Evolutionary conservation across 2,113 vertebrate species (phyloP).

Genomic region (Corythaeola cristata): DNA sequence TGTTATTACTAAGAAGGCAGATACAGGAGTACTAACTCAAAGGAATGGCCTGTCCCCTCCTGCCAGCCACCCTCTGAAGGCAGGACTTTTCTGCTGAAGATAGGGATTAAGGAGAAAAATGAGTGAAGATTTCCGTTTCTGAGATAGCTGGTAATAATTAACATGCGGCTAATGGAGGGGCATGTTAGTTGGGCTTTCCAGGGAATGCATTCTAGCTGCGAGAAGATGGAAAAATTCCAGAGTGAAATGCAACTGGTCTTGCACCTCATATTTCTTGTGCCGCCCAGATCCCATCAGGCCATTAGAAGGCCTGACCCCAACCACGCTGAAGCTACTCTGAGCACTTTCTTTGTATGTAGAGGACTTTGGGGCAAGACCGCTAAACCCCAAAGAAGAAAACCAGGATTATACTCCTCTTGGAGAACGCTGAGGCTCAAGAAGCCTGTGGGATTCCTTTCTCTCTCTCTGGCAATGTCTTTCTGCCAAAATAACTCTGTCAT

Average conservation of each 20-base stretch:
- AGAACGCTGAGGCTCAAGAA: neutral
- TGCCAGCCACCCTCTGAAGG: neutral
- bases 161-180: slow-evolving; percentile 44
- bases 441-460: neutral
- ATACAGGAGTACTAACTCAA: neutral
- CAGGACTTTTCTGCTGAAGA: neutral
- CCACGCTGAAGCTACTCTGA: neutral
- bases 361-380: neutral
- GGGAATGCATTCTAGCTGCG: slow-evolving; percentile 10
- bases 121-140: slow-evolving; percentile 42
- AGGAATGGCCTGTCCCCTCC: neutral
- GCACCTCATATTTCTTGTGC: slow-evolving; percentile 59
- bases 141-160: slow-evolving; percentile 63
- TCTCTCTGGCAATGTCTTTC: neutral
- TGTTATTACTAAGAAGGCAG: neutral
- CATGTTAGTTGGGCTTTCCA: slow-evolving; percentile 20
- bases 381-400: neutral
- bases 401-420: neutral
- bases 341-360: neutral
- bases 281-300: slow-evolving; percentile 33
- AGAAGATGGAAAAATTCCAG: slow-evolving; percentile 53
- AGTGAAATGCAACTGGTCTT: slow-evolving; percentile 56
- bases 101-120: slow-evolving; percentile 42
- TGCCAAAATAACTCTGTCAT: neutral
- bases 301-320: slow-evolving; percentile 29